Percentiles rank a stretch among this genome's conserved stretches.
Conservation (phyloP, 1,140 invertebrate species). For the Drosophila takahashii region DNA sequence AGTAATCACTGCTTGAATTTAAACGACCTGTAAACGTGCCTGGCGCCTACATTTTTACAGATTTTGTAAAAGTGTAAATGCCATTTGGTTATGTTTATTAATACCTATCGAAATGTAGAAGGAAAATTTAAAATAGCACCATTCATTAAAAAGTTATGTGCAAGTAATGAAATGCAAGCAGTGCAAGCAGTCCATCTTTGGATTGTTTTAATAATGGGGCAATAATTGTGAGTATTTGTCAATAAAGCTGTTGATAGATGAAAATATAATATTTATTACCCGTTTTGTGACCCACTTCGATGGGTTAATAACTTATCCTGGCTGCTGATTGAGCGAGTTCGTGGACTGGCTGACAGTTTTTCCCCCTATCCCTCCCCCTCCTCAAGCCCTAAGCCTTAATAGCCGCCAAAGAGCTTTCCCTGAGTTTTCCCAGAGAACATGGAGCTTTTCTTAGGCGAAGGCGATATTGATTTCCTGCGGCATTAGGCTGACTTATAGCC, state of each 20-base stretch:
- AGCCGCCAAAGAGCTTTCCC: neutral
- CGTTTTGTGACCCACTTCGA: neutral
- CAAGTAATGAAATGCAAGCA: no score
- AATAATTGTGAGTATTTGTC: constrained; percentile 4
- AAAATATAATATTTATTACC: constrained; percentile 8
- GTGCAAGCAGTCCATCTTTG: no score
- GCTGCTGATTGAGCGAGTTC: constrained; percentile 11
- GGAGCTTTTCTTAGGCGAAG: constrained; percentile 11
- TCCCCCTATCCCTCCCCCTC: no score
- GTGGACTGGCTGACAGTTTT: constrained; percentile 8
- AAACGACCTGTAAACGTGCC: neutral
- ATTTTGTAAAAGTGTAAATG: no score
- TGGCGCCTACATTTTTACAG: no score
- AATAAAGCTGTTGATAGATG: neutral
- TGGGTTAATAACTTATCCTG: constrained; percentile 15
- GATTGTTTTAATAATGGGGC: neutral
- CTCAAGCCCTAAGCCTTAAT: neutral
- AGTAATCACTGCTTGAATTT: neutral
- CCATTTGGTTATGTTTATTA: no score
- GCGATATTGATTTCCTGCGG: constrained; percentile 37
- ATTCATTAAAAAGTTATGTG: no score
- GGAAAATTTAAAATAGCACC: no score
- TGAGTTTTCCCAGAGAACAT: constrained; percentile 11
- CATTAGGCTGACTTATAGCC: constrained; percentile 34
- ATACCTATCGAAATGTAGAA: no score